phyloP scores from a whole-genome alignment of 2,888 invertebrate genomes.

The Caenorhabditis imperialis region DNA sequence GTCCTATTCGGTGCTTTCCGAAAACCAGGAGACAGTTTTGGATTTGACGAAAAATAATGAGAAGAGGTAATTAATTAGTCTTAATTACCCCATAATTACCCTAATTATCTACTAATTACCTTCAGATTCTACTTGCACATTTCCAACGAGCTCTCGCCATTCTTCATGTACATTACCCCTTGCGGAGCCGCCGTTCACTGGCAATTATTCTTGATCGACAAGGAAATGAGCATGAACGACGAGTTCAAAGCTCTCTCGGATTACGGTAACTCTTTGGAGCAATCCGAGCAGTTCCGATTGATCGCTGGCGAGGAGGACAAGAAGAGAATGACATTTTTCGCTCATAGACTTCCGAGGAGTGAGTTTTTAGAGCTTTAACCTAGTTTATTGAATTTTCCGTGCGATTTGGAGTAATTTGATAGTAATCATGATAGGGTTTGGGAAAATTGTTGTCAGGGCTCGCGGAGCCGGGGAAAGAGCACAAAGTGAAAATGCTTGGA shows the following conservation, averaged over 20 bases:
- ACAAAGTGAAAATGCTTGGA: too few species aligned
- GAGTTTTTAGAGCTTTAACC: too few species aligned
- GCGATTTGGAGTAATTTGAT: too few species aligned
- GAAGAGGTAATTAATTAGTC: slow-evolving; percentile 10
- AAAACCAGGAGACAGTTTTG: slow-evolving; percentile 30
- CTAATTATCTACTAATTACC: not conserved
- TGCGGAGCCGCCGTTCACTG: slow-evolving; percentile 70
- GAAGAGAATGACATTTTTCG: slow-evolving; percentile 69
- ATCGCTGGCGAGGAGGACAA: slow-evolving; percentile 71
- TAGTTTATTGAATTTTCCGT: too few species aligned
- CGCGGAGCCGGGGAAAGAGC: too few species aligned
- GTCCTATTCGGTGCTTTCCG: slow-evolving; percentile 29
- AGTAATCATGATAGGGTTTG: too few species aligned
- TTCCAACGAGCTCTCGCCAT: slow-evolving; percentile 28
- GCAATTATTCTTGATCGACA: slow-evolving; percentile 61
- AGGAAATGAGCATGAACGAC: slow-evolving; percentile 18
- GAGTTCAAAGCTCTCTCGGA: slow-evolving; percentile 32
- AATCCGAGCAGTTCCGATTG: slow-evolving; percentile 44
- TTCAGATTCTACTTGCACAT: slow-evolving; percentile 42
- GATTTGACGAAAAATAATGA: slow-evolving; percentile 28
- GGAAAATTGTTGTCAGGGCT: too few species aligned
- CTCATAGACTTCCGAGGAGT: slow-evolving; percentile 51
- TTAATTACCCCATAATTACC: not conserved
- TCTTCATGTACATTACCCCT: slow-evolving; percentile 67
- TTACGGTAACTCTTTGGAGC: slow-evolving; percentile 12